Conservation (phyloP, 2,797 vertebrate species). For the Protosalanx chinensis region DNA sequence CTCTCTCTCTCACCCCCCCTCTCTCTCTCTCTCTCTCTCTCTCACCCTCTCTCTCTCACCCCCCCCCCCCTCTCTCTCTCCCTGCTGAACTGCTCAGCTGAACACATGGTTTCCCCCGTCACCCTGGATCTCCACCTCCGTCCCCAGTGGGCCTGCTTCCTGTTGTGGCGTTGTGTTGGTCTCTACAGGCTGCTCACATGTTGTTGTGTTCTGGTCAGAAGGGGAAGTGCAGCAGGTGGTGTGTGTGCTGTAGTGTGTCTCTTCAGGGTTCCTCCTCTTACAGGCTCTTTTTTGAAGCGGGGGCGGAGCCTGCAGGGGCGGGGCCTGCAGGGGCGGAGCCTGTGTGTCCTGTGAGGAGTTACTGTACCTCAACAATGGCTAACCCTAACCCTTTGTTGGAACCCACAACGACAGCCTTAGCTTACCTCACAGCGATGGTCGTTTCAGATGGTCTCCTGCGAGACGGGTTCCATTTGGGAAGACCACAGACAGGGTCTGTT, state of each 20-base stretch:
- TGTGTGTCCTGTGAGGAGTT: conserved; percentile 9
- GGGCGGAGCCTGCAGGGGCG: too few relatives aligned
- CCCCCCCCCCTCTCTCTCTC: background rate
- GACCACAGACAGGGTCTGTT: too few relatives aligned
- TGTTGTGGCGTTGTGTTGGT: conserved; percentile 13
- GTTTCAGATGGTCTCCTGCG: background rate
- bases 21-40: too few relatives aligned
- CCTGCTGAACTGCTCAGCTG: background rate
- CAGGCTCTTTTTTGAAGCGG: too few relatives aligned
- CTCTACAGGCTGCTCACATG: conserved; percentile 11
- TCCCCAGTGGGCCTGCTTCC: conserved; percentile 5
- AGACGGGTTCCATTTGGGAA: background rate
- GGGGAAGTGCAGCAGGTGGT: conserved; percentile 12
- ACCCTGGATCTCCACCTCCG: conserved; percentile 11
- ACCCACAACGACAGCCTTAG: background rate
- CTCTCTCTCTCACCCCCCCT: too few relatives aligned
- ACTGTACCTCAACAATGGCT: background rate
- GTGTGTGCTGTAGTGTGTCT: conserved; percentile 18
- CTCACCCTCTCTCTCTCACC: too few relatives aligned
- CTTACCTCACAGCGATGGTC: background rate
- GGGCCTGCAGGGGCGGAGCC: too few relatives aligned
- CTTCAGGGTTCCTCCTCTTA: too few relatives aligned
- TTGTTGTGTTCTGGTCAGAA: conserved; percentile 19
- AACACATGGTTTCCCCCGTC: conserved; percentile 10
- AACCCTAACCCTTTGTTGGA: too few relatives aligned